Conservation (phyloP, 2,797 vertebrate genomes). For the Mus spretus region DNA sequence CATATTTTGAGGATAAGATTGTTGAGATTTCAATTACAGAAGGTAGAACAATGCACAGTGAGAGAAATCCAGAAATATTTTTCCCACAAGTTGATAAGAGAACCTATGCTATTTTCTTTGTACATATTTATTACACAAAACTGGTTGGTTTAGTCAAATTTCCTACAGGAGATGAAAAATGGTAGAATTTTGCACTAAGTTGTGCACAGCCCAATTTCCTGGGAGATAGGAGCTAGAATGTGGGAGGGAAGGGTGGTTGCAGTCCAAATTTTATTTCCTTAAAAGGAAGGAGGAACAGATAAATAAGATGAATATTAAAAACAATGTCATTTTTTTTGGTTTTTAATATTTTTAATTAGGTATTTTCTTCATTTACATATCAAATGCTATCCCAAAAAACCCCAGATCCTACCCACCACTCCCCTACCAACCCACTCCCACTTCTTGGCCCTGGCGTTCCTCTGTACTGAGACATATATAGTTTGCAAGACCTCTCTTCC, state of each 20-base stretch:
- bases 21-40: conserved; percentile 46
- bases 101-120: conserved; percentile 72
- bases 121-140: conserved; percentile 27
- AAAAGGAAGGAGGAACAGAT: conserved; percentile 10
- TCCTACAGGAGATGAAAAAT: conserved; percentile 38
- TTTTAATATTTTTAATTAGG: no score
- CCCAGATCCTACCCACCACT: no score
- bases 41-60: not conserved
- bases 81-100: conserved; percentile 52
- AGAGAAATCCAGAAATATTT: conserved; percentile 54
- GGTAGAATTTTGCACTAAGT: rapidly evolving
- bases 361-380: no score
- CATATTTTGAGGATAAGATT: conserved; percentile 1
- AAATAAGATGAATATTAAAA: not conserved
- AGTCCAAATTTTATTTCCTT: not conserved
- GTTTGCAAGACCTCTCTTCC: no score
- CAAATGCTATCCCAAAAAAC: no score
- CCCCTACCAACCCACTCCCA: no score
- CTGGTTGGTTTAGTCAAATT: conserved; percentile 39
- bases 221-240: not conserved
- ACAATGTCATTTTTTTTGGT: not conserved
- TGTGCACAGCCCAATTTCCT: conserved; percentile 18
- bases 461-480: no score
- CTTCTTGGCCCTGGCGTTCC: no score
- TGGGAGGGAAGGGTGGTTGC: not conserved